Percentiles rank a stretch among this genome's conserved stretches.
Conservation (phyloP, 2,797 vertebrate species). For the Graptemys geographica region DNA sequence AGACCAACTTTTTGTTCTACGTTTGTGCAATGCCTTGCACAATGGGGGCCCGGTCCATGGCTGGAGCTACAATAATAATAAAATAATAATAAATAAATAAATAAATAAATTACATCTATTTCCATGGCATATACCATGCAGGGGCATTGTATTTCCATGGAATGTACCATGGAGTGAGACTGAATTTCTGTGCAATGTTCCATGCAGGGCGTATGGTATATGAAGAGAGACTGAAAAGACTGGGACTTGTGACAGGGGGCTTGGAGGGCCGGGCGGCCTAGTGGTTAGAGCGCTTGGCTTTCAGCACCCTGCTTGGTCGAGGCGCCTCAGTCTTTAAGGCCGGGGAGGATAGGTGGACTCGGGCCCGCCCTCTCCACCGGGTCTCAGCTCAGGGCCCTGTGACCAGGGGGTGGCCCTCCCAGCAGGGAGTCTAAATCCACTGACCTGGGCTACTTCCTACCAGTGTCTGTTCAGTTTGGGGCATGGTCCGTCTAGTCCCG, state of each 20-base stretch:
- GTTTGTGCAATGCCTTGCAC: fast-evolving
- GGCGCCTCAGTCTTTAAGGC: neutral
- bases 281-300: neutral
- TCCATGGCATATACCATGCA: neutral
- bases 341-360: neutral
- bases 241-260: neutral
- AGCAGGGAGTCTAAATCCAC: neutral
- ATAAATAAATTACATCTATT: neutral
- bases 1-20: fast-evolving
- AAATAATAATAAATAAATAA: no score
- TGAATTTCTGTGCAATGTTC: neutral
- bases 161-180: neutral
- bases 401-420: neutral
- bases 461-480: neutral
- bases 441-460: neutral
- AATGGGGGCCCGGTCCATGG: no score
- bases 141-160: neutral
- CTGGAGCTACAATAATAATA: neutral
- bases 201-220: neutral
- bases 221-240: neutral
- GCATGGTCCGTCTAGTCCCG: neutral
- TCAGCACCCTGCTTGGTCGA: neutral
- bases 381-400: no score
- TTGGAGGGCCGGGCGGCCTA: neutral
- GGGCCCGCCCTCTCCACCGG: neutral